Evolutionary conservation across 2,113 vertebrate genomes (phyloP).

Genomic region (Caranx ignobilis): DNA sequence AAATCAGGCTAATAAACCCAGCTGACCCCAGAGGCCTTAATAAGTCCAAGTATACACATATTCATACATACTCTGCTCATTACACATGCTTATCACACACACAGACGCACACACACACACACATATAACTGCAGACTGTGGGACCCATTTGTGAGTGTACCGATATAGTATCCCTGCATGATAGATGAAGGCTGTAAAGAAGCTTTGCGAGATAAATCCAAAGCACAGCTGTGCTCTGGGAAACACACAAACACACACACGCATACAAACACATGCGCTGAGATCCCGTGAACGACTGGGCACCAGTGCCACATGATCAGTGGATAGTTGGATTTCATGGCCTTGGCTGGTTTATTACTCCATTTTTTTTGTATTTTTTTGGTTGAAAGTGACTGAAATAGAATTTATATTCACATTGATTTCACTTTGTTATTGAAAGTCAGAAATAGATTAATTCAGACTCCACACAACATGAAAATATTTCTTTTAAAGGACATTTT

Average conservation of each 20-base stretch:
- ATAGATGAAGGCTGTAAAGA: conserved; percentile 75
- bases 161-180: conserved; percentile 54
- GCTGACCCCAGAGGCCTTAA: conserved; percentile 33
- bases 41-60: conserved; percentile 39
- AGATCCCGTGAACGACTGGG: conserved; percentile 16
- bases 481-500: not conserved
- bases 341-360: conserved; percentile 21
- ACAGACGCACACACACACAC: conserved; percentile 7
- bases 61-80: conserved; percentile 48
- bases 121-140: conserved; percentile 1
- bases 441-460: not conserved
- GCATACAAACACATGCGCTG: not conserved
- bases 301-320: conserved; percentile 52
- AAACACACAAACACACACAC: conserved; percentile 38
- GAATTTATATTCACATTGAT: not conserved
- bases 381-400: conserved; percentile 22
- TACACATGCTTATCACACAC: conserved; percentile 27
- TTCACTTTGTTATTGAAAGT: not conserved
- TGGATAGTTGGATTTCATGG: conserved; percentile 44
- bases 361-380: not conserved
- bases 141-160: conserved; percentile 37
- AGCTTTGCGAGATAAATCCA: conserved; percentile 82
- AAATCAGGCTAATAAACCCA: conserved; percentile 58
- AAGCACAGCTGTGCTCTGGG: conserved; percentile 79
- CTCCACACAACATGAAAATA: not conserved